A percentile compares a stretch with the other conserved stretches of the same genome.
These are phyloP conservation scores for Nannoperca obscura DNA, from an alignment of 2,797 vertebrate species.

Conservation along the genomic window DNA sequence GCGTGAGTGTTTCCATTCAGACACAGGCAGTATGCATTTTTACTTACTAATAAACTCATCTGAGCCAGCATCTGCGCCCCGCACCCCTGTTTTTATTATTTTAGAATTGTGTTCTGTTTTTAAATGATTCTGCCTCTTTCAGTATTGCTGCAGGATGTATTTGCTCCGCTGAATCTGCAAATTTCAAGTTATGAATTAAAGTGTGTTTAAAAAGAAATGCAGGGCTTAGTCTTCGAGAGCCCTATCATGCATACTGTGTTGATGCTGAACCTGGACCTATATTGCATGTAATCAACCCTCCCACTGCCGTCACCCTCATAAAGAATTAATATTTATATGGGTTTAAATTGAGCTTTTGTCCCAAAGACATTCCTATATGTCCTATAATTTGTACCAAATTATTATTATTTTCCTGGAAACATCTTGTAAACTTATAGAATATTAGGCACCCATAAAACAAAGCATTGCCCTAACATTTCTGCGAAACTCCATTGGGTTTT, in stretches of 20 bases:
- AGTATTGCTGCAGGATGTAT: neutral
- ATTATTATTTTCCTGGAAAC: neutral
- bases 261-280: neutral
- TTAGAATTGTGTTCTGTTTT: slow-evolving; percentile 4
- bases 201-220: neutral
- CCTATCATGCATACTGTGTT: neutral
- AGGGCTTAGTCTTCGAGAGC: too few species aligned
- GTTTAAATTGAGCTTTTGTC: neutral
- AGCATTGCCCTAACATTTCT: neutral
- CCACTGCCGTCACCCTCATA: neutral
- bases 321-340: neutral
- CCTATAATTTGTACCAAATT: neutral
- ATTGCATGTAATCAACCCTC: neutral
- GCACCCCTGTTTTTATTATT: neutral
- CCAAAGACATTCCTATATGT: neutral
- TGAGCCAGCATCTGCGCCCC: slow-evolving; percentile 48
- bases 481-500: neutral
- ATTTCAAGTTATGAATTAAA: neutral
- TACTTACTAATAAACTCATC: slow-evolving; percentile 33
- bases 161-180: neutral
- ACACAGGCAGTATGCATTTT: slow-evolving; percentile 1
- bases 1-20: slow-evolving; percentile 7
- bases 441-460: neutral
- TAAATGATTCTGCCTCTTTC: neutral
- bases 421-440: too few species aligned